Percentiles rank a stretch among this genome's conserved stretches.
Evolutionary conservation across 2,888 invertebrate genomes (phyloP).

Genomic region (Acronicta aceris): DNA sequence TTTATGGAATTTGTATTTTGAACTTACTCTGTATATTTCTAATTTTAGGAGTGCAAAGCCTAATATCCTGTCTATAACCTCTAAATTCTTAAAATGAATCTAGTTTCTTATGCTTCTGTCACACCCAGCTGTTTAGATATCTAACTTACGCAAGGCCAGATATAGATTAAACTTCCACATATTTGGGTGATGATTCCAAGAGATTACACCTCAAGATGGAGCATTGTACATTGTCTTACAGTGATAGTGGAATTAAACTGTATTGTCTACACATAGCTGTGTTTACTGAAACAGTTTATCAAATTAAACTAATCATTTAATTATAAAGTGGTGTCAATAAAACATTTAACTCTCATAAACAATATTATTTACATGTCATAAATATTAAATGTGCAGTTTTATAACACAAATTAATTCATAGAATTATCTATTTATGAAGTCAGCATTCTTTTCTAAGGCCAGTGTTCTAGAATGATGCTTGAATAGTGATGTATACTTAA

Average conservation of each 20-base stretch:
- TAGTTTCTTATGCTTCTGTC: constrained; percentile 53
- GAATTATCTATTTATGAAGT: neutral
- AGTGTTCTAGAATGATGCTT: neutral
- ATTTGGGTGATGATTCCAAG: constrained; percentile 27
- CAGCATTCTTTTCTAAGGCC: neutral
- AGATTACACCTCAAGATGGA: constrained; percentile 14
- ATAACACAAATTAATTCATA: neutral
- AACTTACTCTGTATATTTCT: constrained; percentile 3
- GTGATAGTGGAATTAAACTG: constrained; percentile 40
- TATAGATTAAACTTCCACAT: constrained; percentile 21
- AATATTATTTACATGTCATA: neutral
- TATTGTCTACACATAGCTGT: constrained; percentile 38
- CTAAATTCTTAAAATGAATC: constrained; percentile 39
- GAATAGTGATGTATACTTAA: neutral
- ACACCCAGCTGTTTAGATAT: constrained; percentile 54
- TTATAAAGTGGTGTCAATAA: constrained; percentile 4
- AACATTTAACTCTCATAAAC: neutral
- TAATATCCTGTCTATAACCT: constrained; percentile 46
- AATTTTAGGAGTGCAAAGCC: constrained; percentile 3
- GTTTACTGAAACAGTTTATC: constrained; percentile 35
- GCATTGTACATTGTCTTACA: constrained; percentile 38
- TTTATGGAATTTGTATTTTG: constrained; percentile 2
- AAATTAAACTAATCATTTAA: constrained; percentile 27
- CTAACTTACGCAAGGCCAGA: constrained; percentile 34
- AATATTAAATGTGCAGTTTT: constrained; percentile 1